These are phyloP conservation scores for Oligia strigilis DNA, from an alignment of 2,888 invertebrate genomes.

Conservation along the genomic window DNA sequence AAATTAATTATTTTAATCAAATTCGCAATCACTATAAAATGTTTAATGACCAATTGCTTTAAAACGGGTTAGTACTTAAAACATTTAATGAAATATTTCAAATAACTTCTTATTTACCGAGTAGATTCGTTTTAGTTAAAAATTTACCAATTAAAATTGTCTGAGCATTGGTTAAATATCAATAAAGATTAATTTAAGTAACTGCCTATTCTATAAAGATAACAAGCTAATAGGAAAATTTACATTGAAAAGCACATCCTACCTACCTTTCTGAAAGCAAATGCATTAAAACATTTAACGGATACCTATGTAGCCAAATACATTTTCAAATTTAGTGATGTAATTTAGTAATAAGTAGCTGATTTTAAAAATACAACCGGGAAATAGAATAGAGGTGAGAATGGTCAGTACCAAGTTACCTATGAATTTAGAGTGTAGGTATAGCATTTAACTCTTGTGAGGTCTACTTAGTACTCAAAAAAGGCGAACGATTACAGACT, in stretches of 20 bases:
- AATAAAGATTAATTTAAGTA: constrained; percentile 46
- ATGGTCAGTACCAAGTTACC: constrained; percentile 24
- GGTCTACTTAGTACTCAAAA: constrained; percentile 87
- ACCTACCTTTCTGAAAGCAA: constrained; percentile 24
- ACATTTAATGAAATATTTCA: constrained; percentile 21
- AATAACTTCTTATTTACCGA: constrained; percentile 24
- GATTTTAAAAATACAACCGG: constrained; percentile 7
- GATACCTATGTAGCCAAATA: constrained; percentile 18
- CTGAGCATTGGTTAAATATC: constrained; percentile 7
- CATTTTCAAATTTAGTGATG: constrained; percentile 23
- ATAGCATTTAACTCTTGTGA: constrained; percentile 73
- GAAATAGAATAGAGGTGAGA: constrained; percentile 45
- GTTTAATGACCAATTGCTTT: constrained; percentile 30
- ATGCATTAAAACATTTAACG: constrained; percentile 50
- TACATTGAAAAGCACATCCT: constrained; percentile 5
- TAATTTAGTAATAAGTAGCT: not conserved
- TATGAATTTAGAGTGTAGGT: constrained; percentile 25
- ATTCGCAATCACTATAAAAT: constrained; percentile 43
- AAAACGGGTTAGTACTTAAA: constrained; percentile 31
- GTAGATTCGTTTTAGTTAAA: constrained; percentile 9
- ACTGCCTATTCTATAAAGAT: constrained; percentile 13
- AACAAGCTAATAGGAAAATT: not conserved
- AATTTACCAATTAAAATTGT: constrained; percentile 34
- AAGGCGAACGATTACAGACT: constrained; percentile 78
- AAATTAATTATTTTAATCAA: constrained; percentile 42